These are phyloP conservation scores for Sciurus carolinensis DNA, from an alignment of 2,797 vertebrate species.

Conservation along the genomic window DNA sequence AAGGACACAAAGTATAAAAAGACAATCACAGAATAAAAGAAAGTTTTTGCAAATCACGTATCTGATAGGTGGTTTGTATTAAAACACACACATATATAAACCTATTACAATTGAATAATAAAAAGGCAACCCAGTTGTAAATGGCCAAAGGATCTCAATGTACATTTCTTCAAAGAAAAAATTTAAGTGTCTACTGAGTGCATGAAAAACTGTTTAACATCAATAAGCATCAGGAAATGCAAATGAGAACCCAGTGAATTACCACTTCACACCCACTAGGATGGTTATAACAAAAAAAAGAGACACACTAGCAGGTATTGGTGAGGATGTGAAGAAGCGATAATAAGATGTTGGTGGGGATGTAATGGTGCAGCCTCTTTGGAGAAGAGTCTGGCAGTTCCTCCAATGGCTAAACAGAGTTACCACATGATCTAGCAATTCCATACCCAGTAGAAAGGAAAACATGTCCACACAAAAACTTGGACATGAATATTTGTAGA, in stretches of 20 bases:
- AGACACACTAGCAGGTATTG: neutral
- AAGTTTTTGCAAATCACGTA: conserved; percentile 12
- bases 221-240: neutral
- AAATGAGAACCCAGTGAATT: neutral
- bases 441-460: neutral
- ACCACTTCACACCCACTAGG: neutral
- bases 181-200: neutral
- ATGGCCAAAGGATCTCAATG: neutral
- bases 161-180: conserved; percentile 10
- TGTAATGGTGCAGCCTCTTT: neutral
- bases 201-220: neutral
- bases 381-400: neutral
- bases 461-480: neutral
- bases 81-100: conserved; percentile 8
- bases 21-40: neutral
- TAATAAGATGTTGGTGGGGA: neutral
- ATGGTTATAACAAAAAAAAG: neutral
- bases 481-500: neutral
- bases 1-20: conserved; percentile 29
- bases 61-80: neutral
- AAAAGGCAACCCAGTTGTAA: conserved; percentile 28
- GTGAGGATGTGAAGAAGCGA: neutral
- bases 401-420: neutral
- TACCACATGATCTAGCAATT: neutral
- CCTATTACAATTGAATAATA: neutral